These are phyloP conservation scores for Calephelis perditalis DNA, from an alignment of 2,888 invertebrate species.

Conservation along the genomic window DNA sequence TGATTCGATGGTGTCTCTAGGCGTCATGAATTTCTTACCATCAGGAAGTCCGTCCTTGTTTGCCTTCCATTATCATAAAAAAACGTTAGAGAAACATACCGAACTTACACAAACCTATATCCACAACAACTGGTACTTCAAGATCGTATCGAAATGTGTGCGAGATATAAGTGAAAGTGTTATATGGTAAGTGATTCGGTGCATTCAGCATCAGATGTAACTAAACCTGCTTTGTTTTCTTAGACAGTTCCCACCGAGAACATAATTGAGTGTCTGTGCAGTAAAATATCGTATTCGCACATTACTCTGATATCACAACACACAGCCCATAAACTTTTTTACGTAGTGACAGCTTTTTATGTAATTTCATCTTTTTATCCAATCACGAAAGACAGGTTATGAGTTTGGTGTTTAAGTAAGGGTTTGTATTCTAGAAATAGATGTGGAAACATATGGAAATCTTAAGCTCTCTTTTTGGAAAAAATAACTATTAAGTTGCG, in stretches of 20 bases:
- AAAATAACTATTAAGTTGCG: too few species aligned
- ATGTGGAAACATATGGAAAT: too few species aligned
- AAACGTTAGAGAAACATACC: too few species aligned
- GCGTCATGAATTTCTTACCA: too few species aligned
- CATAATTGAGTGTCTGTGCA: slow-evolving; percentile 68
- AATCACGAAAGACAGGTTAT: too few species aligned
- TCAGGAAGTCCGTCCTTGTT: too few species aligned
- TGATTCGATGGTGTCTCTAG: too few species aligned
- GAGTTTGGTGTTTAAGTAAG: too few species aligned
- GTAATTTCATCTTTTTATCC: neutral
- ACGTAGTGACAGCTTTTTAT: slow-evolving; percentile 8
- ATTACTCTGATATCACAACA: slow-evolving; percentile 29
- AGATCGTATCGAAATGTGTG: slow-evolving; percentile 19
- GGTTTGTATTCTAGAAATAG: too few species aligned
- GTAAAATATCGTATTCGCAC: slow-evolving; percentile 59
- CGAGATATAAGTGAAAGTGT: slow-evolving; percentile 32
- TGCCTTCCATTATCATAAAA: too few species aligned
- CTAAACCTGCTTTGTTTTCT: slow-evolving; percentile 70
- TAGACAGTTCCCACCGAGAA: slow-evolving; percentile 72
- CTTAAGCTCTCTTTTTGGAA: too few species aligned
- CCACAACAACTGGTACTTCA: neutral
- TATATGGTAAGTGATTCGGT: slow-evolving; percentile 41
- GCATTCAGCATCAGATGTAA: slow-evolving; percentile 63
- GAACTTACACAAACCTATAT: too few species aligned
- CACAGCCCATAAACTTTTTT: slow-evolving; percentile 9